phyloP scores from a whole-genome alignment of 1,140 invertebrate genomes.

The Agrypnia vestita region DNA sequence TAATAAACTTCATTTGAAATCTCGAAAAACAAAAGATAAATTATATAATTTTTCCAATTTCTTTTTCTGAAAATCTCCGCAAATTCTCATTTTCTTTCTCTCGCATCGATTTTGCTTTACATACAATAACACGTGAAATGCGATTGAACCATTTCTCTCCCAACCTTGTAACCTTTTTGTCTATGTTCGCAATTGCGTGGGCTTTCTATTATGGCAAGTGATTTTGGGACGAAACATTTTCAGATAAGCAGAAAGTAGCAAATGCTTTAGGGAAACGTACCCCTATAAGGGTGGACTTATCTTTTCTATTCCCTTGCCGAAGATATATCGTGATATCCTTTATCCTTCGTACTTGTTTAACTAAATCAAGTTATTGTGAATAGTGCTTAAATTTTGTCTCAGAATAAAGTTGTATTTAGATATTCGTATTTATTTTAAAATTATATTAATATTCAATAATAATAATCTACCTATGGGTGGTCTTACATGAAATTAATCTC shows the following conservation, averaged over 20 bases:
- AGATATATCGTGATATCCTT: constrained; percentile 39
- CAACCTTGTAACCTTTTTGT: constrained; percentile 35
- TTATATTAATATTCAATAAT: no score
- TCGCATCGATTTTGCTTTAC: constrained; percentile 23
- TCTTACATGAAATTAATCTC: no score
- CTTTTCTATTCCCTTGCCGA: constrained; percentile 25
- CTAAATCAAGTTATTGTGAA: constrained; percentile 11
- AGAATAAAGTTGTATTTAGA: no score
- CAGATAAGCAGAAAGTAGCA: constrained; percentile 39
- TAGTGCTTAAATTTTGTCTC: constrained; percentile 1
- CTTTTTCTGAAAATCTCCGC: neutral
- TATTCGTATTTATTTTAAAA: no score
- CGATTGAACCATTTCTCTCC: constrained; percentile 31
- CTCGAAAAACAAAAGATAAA: no score
- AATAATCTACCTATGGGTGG: no score
- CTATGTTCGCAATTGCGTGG: constrained; percentile 37
- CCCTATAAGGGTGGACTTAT: constrained; percentile 47
- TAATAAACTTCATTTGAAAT: no score
- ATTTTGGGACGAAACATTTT: constrained; percentile 41
- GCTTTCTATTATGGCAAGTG: constrained; percentile 39
- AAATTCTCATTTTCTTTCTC: neutral
- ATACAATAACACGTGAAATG: constrained; percentile 28
- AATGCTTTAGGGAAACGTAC: constrained; percentile 37
- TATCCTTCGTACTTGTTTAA: constrained; percentile 32
- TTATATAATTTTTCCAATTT: no score